Percentiles rank a stretch among this genome's conserved stretches.
These are phyloP conservation scores for Habropoda laboriosa DNA, from an alignment of 1,140 invertebrate species.

Conservation along the genomic window DNA sequence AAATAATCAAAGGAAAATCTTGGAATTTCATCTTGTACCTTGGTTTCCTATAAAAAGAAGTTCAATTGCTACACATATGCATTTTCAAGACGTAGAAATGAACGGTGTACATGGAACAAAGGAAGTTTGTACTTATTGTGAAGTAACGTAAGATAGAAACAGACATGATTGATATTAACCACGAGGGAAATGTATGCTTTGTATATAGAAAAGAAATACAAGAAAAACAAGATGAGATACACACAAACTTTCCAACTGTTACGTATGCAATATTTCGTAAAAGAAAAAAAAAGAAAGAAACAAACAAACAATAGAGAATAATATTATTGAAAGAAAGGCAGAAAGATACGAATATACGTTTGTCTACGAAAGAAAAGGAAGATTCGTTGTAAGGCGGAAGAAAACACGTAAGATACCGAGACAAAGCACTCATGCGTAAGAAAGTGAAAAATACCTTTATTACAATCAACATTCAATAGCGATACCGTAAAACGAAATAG, in stretches of 20 bases:
- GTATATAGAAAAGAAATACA: no score
- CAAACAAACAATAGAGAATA: neutral
- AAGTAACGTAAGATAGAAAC: neutral
- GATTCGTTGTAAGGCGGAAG: conserved; percentile 37
- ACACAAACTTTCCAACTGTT: conserved; percentile 1
- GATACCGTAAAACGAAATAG: conserved; percentile 63
- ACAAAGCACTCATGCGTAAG: conserved; percentile 66
- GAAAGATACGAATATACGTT: conserved; percentile 15
- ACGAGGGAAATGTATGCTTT: neutral
- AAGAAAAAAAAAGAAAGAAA: no score
- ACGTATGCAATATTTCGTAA: neutral
- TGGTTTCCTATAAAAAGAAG: no score
- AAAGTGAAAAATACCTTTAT: conserved; percentile 55
- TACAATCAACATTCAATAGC: conserved; percentile 62
- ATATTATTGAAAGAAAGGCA: neutral
- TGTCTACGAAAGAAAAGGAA: conserved; percentile 37
- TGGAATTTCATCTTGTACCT: neutral
- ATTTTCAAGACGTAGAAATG: no score
- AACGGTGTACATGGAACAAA: neutral
- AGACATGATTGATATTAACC: neutral
- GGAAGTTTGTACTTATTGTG: no score
- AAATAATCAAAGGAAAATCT: neutral
- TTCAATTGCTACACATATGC: no score
- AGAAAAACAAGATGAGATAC: neutral
- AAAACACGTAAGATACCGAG: conserved; percentile 53